phyloP scores from a whole-genome alignment of 2,888 invertebrate genomes.

The Penaeus monodon region DNA sequence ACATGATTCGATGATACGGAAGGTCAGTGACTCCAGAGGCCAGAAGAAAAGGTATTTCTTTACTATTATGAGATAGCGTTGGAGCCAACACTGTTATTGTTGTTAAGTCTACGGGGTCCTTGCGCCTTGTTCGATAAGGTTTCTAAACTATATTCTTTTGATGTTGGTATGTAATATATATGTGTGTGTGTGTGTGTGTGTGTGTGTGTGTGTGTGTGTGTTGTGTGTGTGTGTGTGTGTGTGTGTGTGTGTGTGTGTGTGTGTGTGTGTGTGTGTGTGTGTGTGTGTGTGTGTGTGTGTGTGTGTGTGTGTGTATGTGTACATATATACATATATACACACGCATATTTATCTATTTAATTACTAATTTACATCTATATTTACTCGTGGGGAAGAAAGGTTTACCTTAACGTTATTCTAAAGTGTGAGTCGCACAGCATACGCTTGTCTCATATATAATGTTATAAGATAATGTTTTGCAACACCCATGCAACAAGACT shows the following conservation, averaged over 20 bases:
- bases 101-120: too few species aligned
- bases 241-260: slow-evolving; percentile 3
- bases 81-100: too few species aligned
- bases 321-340: not conserved
- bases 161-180: not conserved
- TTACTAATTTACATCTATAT: slow-evolving; percentile 1
- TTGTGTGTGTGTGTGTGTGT: not conserved
- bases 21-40: too few species aligned
- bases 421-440: not conserved
- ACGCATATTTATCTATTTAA: slow-evolving; percentile 21
- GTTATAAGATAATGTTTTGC: not conserved
- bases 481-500: too few species aligned
- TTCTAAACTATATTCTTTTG: too few species aligned
- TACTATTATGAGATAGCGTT: too few species aligned
- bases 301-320: not conserved
- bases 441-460: not conserved
- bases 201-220: not conserved
- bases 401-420: not conserved
- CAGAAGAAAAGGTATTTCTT: too few species aligned
- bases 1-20: too few species aligned
- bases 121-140: too few species aligned
- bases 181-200: not conserved
- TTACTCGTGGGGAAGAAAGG: not conserved
- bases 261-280: too few species aligned
- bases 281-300: not conserved